Evolutionary conservation across 2,888 invertebrate species (phyloP).

Genomic region (Poecilus cupreus): DNA sequence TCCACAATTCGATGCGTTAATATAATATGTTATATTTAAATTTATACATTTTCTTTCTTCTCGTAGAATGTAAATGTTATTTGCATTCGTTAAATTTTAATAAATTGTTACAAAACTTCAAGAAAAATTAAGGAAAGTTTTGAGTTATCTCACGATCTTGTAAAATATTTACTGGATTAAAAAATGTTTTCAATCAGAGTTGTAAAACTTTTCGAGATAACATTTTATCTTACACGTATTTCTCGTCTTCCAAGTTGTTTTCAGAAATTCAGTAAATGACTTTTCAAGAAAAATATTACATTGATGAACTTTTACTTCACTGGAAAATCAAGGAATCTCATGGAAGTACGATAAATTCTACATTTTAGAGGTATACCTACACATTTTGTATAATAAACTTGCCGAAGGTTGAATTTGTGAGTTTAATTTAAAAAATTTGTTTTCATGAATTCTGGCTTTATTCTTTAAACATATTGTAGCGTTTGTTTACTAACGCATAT

Average conservation of each 20-base stretch:
- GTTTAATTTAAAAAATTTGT: neutral
- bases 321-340: neutral
- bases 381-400: neutral
- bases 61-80: too few relatives aligned
- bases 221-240: slow-evolving; percentile 27
- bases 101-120: neutral
- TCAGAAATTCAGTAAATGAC: neutral
- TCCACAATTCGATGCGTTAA: too few relatives aligned
- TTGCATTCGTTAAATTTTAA: neutral
- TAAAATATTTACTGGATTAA: slow-evolving; percentile 23
- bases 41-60: too few relatives aligned
- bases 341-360: neutral
- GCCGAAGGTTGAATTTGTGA: neutral
- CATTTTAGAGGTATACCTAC: neutral
- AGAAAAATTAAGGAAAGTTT: neutral
- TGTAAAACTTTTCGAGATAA: slow-evolving; percentile 14
- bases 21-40: too few relatives aligned
- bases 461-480: too few relatives aligned
- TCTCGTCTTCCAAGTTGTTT: slow-evolving; percentile 9
- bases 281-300: slow-evolving; percentile 30
- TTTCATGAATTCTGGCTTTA: too few relatives aligned
- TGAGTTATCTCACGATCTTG: neutral
- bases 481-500: too few relatives aligned
- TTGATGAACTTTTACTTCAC: slow-evolving; percentile 16
- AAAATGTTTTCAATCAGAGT: slow-evolving; percentile 26